These are phyloP conservation scores for Merops nubicus DNA, from an alignment of 2,113 vertebrate genomes.

Conservation along the genomic window DNA sequence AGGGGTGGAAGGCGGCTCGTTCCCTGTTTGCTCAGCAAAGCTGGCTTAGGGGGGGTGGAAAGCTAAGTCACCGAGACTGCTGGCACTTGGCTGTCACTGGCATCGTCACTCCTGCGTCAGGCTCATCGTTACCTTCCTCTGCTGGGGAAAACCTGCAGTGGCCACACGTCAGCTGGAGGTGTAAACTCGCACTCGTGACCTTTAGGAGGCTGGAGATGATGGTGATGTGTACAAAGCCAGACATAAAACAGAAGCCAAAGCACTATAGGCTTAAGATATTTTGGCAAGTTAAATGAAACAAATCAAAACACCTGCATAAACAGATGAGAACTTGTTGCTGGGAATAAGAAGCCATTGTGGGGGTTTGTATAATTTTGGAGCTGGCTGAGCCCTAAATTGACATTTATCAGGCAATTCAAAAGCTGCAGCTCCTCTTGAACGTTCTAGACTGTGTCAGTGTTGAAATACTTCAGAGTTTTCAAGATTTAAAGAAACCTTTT, in stretches of 20 bases:
- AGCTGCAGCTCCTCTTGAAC: background rate
- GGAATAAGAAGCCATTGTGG: background rate
- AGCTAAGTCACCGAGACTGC: background rate
- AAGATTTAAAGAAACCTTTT: background rate
- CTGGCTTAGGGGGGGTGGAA: background rate
- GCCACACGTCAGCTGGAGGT: background rate
- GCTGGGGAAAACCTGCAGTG: slow-evolving; percentile 24
- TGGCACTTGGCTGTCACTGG: background rate
- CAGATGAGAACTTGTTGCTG: background rate
- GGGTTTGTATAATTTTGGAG: background rate
- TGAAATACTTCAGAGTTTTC: background rate
- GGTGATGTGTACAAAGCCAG: background rate
- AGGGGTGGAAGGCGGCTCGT: background rate
- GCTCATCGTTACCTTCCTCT: background rate
- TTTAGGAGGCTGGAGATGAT: background rate
- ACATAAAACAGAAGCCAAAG: background rate
- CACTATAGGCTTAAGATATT: background rate
- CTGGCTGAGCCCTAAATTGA: background rate
- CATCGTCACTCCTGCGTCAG: background rate
- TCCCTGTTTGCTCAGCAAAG: background rate
- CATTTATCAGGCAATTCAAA: background rate
- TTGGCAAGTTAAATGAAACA: background rate
- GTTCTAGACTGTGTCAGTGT: background rate
- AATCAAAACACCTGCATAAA: background rate
- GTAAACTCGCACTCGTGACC: slow-evolving; percentile 36